Base-by-base conservation (phyloP, 2,797 vertebrate species). In the Hydrocynus forskahlii region DNA sequence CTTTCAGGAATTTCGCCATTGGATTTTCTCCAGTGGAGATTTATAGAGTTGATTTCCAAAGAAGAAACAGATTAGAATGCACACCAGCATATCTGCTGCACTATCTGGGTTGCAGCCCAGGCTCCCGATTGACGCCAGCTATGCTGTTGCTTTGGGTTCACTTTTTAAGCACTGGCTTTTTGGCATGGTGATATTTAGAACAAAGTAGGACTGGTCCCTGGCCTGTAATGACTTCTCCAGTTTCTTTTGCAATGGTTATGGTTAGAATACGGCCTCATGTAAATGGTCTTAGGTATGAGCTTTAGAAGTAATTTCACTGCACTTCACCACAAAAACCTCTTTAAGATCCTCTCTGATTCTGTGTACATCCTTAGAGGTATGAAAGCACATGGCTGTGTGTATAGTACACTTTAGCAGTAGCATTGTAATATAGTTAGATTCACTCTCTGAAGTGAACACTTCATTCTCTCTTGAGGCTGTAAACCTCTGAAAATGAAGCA, bases 11-110 rank as follows among this genome's bases (percentile, higher is more conserved):
- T 19, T 78, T 75, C 81, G 82, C 76, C 76, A 79, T n/a, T 80
- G 81, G 84, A 81, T 89, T 86, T 87, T 80, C 63, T 81, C 70
- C 73, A 71, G 83, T 92, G 90, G 91, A 92, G 91, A 90, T 90
- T 88, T 91, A 91, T 88, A 85, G 80, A 80, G 84, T 82, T 45
- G 71, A 87, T 83, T 80, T 84, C 72, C 83, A 85, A 80, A 85
- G 86, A 78, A 67, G 71, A 85, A 77, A 69, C 67, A 23, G 86
- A 85, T 84, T 78, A 67, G 75, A 81, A 82, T 79, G 79, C 84
- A 76, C 86, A 54, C 76, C 79, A 81, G 80, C 81, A 81, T 81
- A 59, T 48, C 70, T 25, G n/a, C 59, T 45, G 57, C 78, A 75
- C 73, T 80, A 52, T 83, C 79, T 81, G 68, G 76, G 66, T 75